Base-by-base conservation (phyloP, 2,888 invertebrate genomes). In the Sinodicranocentrus sp. region DNA sequence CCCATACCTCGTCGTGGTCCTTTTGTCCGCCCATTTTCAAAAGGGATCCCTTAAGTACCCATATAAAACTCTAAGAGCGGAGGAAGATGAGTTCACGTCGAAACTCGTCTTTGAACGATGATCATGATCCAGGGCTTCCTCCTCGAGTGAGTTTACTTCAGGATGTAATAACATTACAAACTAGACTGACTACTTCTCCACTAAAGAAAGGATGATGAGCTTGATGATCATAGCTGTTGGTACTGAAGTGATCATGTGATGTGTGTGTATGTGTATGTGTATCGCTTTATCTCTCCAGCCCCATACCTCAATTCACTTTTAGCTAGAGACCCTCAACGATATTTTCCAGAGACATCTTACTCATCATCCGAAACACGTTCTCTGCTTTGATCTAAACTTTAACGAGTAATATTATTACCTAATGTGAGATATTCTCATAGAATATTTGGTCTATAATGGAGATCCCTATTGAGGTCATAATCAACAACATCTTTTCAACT, bases 171-270 rank as follows among this genome's bases (percentile, higher is more conserved):
- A 71, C 54, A 71, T 71, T 71, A 71, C 5, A 39, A 13, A 8
- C 6, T 8, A 39, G 52, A n/a, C 52, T 52, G n/a, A 52, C n/a
- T n/a, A n/a, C n/a, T n/a, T n/a, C n/a, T n/a, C n/a, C 28, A 28
- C 23, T 21, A 57, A 57, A 5, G 19, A 71, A 71, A 54, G 71
- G 48, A 48, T 39, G 71, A 71, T 71, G 71, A 72, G 8, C 33
- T 57, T 57, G 72, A 72, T 59, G 57, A 68, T 71, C 54, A 71
- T 71, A 72, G 72, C 44, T 72, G 17, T 72, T 71, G 57, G 59
- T 59, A 28, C 54, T 25, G 33, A 52, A 59, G 43, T 57, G 54
- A 54, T 71, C 71, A 71, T 71, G 54, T 57, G 71, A 71, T 71
- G 57, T 71, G 43, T 13, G 3, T 2, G 39, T 13, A 44, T n/a